Conservation (phyloP, 2,113 vertebrate genomes). For the Stercorarius parasiticus region DNA sequence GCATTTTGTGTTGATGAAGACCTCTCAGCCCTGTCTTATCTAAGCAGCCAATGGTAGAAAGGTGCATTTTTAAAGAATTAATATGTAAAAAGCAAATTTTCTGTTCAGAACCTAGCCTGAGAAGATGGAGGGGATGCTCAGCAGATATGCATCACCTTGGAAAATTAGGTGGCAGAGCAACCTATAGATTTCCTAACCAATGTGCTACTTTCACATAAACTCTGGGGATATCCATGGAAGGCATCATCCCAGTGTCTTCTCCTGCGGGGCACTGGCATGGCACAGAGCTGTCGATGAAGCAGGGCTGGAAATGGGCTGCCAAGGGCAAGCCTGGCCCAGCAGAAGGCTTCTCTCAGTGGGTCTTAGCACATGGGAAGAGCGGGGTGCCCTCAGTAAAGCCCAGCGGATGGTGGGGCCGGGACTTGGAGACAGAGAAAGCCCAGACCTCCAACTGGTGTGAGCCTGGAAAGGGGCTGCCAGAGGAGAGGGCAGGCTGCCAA, state of each 20-base stretch:
- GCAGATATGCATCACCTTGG: not conserved
- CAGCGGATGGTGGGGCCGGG: accelerated
- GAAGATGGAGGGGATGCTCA: not conserved
- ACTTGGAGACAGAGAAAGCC: not conserved
- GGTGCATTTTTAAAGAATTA: not conserved
- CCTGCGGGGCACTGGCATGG: not conserved
- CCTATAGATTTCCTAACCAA: not conserved
- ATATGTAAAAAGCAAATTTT: not conserved
- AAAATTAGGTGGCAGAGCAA: not conserved
- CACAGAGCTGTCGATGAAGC: not conserved
- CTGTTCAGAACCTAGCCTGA: not conserved
- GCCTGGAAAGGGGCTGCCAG: not conserved
- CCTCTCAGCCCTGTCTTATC: not conserved
- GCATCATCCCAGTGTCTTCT: not conserved
- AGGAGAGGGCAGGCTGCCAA: not conserved
- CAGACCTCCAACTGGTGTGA: not conserved
- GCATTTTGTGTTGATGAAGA: not conserved
- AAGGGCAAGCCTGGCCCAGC: not conserved
- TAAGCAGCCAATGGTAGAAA: not conserved
- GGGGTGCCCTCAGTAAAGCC: accelerated
- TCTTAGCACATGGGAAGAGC: accelerated
- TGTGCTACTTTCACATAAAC: not conserved
- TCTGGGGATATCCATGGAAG: not conserved
- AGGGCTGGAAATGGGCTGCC: not conserved
- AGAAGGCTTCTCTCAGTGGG: not conserved